Evolutionary conservation across 2,113 vertebrate species (phyloP).

Genomic region (Antechinus stuartii): DNA sequence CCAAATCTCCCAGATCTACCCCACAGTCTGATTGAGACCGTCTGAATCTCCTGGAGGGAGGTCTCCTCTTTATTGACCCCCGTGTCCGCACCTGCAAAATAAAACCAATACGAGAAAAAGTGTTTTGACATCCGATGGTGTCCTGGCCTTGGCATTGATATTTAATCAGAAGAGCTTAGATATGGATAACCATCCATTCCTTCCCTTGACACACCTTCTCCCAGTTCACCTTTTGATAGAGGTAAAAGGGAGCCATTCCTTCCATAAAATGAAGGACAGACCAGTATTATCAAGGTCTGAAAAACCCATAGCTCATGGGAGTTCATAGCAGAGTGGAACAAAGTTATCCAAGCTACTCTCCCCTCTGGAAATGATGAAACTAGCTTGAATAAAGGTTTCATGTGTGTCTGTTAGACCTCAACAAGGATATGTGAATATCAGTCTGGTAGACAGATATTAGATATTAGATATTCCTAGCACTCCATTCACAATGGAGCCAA

Average conservation of each 20-base stretch:
- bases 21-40: conserved; percentile 84
- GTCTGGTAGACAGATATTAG: neutral
- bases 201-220: neutral
- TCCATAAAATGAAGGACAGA: neutral
- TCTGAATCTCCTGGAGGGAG: conserved; percentile 86
- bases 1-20: conserved; percentile 70
- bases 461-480: neutral
- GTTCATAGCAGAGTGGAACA: accelerated
- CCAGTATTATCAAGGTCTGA: neutral
- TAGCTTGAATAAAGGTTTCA: neutral
- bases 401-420: accelerated
- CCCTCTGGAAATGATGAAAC: accelerated
- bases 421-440: neutral
- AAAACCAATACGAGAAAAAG: neutral
- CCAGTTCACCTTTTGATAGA: neutral
- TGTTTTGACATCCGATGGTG: neutral
- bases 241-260: neutral
- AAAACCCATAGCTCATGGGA: neutral
- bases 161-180: neutral
- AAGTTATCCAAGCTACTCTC: neutral
- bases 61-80: conserved; percentile 86
- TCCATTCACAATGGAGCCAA: neutral
- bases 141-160: neutral
- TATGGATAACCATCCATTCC: neutral
- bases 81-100: conserved; percentile 82